A percentile compares a stretch with the other conserved stretches of the same genome.
These are phyloP conservation scores for Dryoscopus gambensis DNA, from an alignment of 2,113 vertebrate species.

Conservation along the genomic window DNA sequence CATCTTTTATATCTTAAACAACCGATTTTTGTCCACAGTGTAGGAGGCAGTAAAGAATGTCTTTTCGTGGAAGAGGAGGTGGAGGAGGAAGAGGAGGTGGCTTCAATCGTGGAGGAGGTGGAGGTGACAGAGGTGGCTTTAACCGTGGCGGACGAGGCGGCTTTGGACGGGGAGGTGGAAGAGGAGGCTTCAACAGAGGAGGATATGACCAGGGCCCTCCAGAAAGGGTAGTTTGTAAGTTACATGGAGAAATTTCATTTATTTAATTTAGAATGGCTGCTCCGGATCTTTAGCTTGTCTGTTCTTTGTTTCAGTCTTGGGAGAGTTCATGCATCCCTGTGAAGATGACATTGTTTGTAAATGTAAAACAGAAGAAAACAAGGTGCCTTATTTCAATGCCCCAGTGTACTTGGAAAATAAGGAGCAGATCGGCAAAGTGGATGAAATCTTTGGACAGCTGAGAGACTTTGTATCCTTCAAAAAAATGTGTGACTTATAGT, in stretches of 20 bases:
- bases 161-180: conserved; percentile 71
- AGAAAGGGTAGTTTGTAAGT: conserved; percentile 90
- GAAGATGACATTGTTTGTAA: conserved; percentile 96
- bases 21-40: fast-evolving
- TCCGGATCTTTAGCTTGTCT: neutral
- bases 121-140: conserved; percentile 66
- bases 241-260: fast-evolving
- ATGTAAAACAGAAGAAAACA: conserved; percentile 92
- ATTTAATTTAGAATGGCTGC: neutral
- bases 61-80: conserved; percentile 82
- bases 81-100: conserved; percentile 79
- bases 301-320: conserved; percentile 76
- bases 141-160: conserved; percentile 60
- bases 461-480: conserved; percentile 97
- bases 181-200: conserved; percentile 85
- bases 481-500: fast-evolving
- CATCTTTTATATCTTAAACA: neutral
- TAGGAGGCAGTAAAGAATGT: conserved; percentile 72
- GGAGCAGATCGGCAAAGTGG: conserved; percentile 97
- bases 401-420: conserved; percentile 98
- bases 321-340: conserved; percentile 95
- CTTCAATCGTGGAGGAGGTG: conserved; percentile 50
- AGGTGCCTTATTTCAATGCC: conserved; percentile 97
- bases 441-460: conserved; percentile 97
- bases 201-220: conserved; percentile 94